Conservation (phyloP, 2,888 invertebrate genomes). For the Ochropleura leucogaster region DNA sequence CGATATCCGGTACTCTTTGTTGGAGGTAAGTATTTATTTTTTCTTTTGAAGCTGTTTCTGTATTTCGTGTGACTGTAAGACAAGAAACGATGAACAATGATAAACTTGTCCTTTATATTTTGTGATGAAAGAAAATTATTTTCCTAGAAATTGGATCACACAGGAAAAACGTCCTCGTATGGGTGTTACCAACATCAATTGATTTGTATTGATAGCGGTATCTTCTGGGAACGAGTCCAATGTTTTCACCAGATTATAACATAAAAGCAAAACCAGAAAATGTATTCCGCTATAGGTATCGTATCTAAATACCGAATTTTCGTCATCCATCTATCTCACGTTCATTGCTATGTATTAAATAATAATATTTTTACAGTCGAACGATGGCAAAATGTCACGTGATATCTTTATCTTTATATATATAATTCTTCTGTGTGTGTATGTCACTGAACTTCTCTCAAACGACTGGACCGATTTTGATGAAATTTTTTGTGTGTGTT, state of each 20-base stretch:
- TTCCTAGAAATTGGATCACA: neutral
- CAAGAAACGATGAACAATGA: conserved; percentile 1
- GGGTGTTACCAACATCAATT: conserved; percentile 19
- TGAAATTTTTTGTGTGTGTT: no score
- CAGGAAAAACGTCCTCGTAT: neutral
- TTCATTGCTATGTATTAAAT: neutral
- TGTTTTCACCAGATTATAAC: neutral
- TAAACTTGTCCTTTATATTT: conserved; percentile 33
- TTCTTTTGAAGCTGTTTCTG: conserved; percentile 45
- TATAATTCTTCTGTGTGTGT: no score
- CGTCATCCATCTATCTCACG: neutral
- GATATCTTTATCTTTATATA: neutral
- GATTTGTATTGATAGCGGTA: conserved; percentile 10
- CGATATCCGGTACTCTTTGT: conserved; percentile 45
- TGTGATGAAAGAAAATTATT: conserved; percentile 18
- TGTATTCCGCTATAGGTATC: no score
- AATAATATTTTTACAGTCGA: neutral
- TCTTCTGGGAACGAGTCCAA: neutral
- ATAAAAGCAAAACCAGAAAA: neutral
- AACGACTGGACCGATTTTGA: no score
- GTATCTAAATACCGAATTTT: neutral
- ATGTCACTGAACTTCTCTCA: no score
- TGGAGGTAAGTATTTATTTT: conserved; percentile 42
- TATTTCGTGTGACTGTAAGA: conserved; percentile 18
- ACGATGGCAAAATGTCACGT: neutral